These are phyloP conservation scores for Drosophila parthenogenetica DNA, from an alignment of 2,888 invertebrate species.

Conservation along the genomic window DNA sequence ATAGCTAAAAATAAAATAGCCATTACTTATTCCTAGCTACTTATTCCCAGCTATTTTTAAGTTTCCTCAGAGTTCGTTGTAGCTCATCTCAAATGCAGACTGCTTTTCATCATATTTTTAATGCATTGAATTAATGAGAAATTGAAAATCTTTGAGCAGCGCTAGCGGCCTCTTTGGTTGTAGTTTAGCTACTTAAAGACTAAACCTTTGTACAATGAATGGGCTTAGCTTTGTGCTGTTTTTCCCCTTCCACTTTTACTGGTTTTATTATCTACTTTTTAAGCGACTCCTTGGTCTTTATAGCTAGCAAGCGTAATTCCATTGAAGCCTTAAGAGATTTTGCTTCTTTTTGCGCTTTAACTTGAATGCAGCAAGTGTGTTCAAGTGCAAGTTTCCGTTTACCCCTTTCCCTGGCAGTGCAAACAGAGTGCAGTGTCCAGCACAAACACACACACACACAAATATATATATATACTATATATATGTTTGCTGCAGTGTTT, in stretches of 20 bases:
- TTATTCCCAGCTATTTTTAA: neutral
- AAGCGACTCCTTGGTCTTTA: neutral
- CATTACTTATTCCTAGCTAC: neutral
- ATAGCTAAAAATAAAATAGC: too few species aligned
- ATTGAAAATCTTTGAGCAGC: neutral
- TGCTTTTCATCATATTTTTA: neutral
- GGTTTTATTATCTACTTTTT: neutral
- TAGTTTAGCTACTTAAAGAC: neutral
- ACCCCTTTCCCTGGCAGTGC: neutral
- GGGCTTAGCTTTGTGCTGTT: conserved; percentile 7
- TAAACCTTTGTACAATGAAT: neutral
- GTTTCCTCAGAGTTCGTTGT: neutral
- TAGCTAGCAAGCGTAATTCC: neutral
- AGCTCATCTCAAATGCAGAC: conserved; percentile 5
- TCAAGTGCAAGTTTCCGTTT: neutral
- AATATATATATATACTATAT: neutral
- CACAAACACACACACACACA: conserved; percentile 8
- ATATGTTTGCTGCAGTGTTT: conserved; percentile 26
- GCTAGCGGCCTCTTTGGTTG: neutral
- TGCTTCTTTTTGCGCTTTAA: conserved; percentile 13
- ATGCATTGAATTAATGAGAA: conserved; percentile 6
- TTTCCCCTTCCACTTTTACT: neutral
- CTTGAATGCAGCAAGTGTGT: conserved; percentile 22
- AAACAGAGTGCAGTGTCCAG: conserved; percentile 49
- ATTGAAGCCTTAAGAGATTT: conserved; percentile 13